Evolutionary conservation across 2,888 invertebrate species (phyloP).

Genomic region (Eristalis intricaria): DNA sequence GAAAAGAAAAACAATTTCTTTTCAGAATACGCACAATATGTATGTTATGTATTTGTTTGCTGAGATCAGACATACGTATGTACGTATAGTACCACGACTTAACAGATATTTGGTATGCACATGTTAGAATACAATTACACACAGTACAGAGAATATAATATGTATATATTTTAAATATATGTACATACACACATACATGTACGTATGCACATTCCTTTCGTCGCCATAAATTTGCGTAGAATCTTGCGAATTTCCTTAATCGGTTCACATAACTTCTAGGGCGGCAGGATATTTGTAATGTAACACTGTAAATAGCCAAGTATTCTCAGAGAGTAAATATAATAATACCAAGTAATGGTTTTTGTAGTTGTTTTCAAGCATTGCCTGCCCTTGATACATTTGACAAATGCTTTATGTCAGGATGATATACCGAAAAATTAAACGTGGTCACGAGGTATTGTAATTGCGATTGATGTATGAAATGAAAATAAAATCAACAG

Average conservation of each 20-base stretch:
- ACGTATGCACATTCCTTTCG: slow-evolving; percentile 5
- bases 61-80: too few relatives aligned
- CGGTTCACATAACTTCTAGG: slow-evolving; percentile 43
- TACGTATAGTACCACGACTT: too few relatives aligned
- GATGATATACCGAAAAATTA: slow-evolving; percentile 61
- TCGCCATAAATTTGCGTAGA: slow-evolving; percentile 36
- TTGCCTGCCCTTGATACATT: slow-evolving; percentile 24
- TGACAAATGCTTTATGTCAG: slow-evolving; percentile 59
- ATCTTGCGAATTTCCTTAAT: slow-evolving; percentile 40
- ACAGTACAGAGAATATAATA: neutral
- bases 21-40: neutral
- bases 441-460: slow-evolving; percentile 53
- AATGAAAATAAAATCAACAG: slow-evolving; percentile 38
- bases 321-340: slow-evolving; percentile 46
- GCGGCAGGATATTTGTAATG: slow-evolving; percentile 51
- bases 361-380: slow-evolving; percentile 50
- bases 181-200: slow-evolving; percentile 18
- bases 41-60: neutral
- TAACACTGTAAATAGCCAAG: slow-evolving; percentile 47
- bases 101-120: neutral
- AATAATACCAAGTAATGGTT: slow-evolving; percentile 67
- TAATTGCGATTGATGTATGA: slow-evolving; percentile 58
- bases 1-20: neutral
- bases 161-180: neutral
- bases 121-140: neutral